Evolutionary conservation across 1,140 invertebrate species (phyloP), one percentile per base, ranked within the genome.

Genomic region (Ephestia elutella): DNA sequence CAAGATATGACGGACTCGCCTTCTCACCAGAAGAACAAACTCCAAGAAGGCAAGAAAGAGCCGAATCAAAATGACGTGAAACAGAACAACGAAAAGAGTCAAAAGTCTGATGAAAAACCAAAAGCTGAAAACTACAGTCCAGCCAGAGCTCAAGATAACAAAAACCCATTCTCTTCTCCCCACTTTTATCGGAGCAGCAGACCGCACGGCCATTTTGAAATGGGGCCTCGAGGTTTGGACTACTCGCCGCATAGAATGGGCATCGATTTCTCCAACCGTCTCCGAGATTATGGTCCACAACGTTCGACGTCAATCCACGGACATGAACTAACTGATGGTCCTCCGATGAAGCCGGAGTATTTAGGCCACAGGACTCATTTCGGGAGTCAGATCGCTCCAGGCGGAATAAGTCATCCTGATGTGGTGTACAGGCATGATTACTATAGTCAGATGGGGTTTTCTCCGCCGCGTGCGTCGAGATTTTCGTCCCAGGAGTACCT

Each of bases 401-500:
- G 78, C 8, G 79, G 77, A 0, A 87, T 85, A 13, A 80, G 68
- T 28, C 86, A 89, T 59, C 88, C 87, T 2, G 88, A 90, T 51
- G 85, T 89, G n/a, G 82, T 89, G 5, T 89, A 85, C 65, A 66
- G 87, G 19, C 87, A 90, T 18, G 88, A 90, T 25, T 84, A 87
- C 54, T 89, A 89, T 59, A 70, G 60, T 0, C 83, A 83, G 62
- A 74, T 82, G 57, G 85, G 85, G 5, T 83, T 88, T 57, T 82
- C 80, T 0, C 80, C 86, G 9, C 83, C 87, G 9, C 68, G 87
- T n/a, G 78, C 86, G 5, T 84, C 87, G 8, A 58, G 89, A 54
- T 90, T 90, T 53, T 90, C 89, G 0, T 90, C 89, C 0, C 89
- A 90, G 63, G 89, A 90, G 75, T 90, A 90, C 57, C 63, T 90